Conservation (phyloP, 1,140 invertebrate species). For the Himalopsyche phryganea region DNA sequence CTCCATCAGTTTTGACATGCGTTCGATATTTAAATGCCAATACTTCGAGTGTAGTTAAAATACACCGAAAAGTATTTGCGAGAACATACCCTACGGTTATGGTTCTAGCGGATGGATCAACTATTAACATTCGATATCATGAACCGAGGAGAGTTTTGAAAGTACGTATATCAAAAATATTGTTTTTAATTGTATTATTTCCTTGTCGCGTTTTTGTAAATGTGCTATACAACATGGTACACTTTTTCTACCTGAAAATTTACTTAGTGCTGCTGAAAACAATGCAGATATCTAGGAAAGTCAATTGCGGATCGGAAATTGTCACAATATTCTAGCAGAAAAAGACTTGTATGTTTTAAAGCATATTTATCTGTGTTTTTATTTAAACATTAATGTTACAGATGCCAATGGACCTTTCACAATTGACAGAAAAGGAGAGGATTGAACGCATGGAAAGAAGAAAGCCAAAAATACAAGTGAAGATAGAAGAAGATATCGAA, state of each 20-base stretch:
- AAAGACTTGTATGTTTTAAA: too few species aligned
- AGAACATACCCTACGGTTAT: conserved; percentile 72
- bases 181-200: too few species aligned
- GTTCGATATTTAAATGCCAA: conserved; percentile 58
- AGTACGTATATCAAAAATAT: conserved; percentile 48
- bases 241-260: too few species aligned
- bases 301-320: too few species aligned
- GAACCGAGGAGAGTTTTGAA: conserved; percentile 82
- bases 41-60: conserved; percentile 65
- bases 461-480: conserved; percentile 72
- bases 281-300: too few species aligned
- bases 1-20: neutral
- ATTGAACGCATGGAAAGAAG: conserved; percentile 62
- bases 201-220: too few species aligned
- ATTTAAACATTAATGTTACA: too few species aligned
- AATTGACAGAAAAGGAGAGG: conserved; percentile 66
- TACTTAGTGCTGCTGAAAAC: too few species aligned
- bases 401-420: conserved; percentile 73
- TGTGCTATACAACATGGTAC: too few species aligned
- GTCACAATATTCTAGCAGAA: too few species aligned
- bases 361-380: too few species aligned
- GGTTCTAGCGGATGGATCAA: conserved; percentile 79
- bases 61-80: conserved; percentile 66
- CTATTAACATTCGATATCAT: conserved; percentile 73
- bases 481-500: conserved; percentile 70